Evolutionary conservation across 2,888 invertebrate genomes (phyloP), one percentile per base, ranked within the genome.

Genomic region (Drosophila meridionalis): DNA sequence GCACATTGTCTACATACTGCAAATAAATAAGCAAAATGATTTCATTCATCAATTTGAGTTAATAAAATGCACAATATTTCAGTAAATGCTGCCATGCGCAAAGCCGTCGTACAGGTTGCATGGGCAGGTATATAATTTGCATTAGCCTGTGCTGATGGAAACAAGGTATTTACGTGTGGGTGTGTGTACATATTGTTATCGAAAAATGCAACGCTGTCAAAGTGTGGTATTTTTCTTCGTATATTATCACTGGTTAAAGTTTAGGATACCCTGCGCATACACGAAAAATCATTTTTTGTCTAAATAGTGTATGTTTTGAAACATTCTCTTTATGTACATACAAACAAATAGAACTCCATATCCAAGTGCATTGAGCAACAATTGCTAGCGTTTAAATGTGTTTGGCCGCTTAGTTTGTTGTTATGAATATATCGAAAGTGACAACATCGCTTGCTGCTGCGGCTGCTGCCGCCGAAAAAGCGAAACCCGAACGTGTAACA

Each of bases 361-460:
- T 71, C 61, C 57, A 69, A 75, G 67, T 71, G 81, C 82, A 81
- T 55, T 62, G 48, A 71, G 81, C 81, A 61, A 67, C 47, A 72
- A 70, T 69, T 71, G 83, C 74, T 68, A 74, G 74, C 81, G 66
- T 57, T 66, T 72, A 73, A 77, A 72, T 80, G 74, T 69, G 73
- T 74, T 67, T 68, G 70, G 58, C 67, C 76, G 85, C 76, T 70
- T 73, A 80, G 82, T 73, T 73, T 74, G 71, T 90, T 90, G 90
- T 90, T 89, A 87, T 87, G 87, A 87, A 87, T 87, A 90, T 87
- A 87, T 90, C 87, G 84, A 87, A 87, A 89, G 87, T 90, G 90
- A 90, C 84, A 80, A 82, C 90, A 89, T 87, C 90, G 84, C 89
- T 90, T 77, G 89, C 90, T 83, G 80, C 86, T 80, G 86, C 83